Conservation (phyloP, 2,797 vertebrate species). For the Bradypodion ventrale region DNA sequence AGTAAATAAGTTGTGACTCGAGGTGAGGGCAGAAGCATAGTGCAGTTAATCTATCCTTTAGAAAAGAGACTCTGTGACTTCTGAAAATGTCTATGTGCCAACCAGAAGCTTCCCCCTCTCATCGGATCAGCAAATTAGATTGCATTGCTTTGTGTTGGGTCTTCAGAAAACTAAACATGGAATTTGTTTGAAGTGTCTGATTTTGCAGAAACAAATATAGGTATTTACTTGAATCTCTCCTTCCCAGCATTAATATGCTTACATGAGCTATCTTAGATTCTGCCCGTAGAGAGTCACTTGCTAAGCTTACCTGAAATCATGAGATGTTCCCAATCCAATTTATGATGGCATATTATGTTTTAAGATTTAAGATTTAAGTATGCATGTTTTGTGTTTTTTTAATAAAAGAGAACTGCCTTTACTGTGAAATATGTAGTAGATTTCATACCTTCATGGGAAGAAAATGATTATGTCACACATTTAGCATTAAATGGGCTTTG, state of each 20-base stretch:
- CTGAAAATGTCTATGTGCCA: too few species aligned
- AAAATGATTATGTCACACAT: conserved; percentile 44
- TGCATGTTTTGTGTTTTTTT: conserved; percentile 31
- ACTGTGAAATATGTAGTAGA: conserved; percentile 39
- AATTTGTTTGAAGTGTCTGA: too few species aligned
- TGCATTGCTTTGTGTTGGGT: too few species aligned
- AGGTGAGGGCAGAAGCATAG: background rate
- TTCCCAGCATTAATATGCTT: too few species aligned
- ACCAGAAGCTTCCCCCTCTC: too few species aligned
- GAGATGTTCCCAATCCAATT: conserved; percentile 13
- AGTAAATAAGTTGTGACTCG: background rate
- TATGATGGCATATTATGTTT: conserved; percentile 38
- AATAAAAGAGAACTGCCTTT: conserved; percentile 31
- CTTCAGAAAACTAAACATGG: too few species aligned
- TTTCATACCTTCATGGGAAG: conserved; percentile 49
- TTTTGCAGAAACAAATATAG: too few species aligned
- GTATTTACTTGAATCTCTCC: too few species aligned
- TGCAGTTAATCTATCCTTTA: too few species aligned
- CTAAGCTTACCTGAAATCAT: conserved; percentile 31
- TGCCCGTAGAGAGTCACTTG: conserved; percentile 17
- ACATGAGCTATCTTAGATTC: too few species aligned
- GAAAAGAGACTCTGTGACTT: too few species aligned
- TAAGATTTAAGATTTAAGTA: conserved; percentile 50
- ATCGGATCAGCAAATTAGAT: too few species aligned
- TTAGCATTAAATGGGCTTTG: conserved; percentile 50